A percentile compares a stretch with the other conserved stretches of the same genome.
These are phyloP conservation scores for Trichechus manatus DNA, from an alignment of 2,113 vertebrate species.

Conservation along the genomic window DNA sequence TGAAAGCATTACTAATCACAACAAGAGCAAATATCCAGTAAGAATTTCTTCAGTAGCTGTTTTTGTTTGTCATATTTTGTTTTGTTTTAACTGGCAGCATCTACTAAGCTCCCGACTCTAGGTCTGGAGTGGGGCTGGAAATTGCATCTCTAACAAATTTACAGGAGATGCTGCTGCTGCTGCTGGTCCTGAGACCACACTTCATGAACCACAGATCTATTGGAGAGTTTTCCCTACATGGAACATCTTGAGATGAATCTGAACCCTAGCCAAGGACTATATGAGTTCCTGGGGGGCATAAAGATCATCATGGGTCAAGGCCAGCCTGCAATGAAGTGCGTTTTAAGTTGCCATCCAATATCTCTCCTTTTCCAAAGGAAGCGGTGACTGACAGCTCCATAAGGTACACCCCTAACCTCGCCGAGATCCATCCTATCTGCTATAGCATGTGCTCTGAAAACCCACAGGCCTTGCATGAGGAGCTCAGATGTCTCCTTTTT, in stretches of 20 bases:
- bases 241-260: neutral
- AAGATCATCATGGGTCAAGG: neutral
- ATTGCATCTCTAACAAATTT: neutral
- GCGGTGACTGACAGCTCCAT: constrained; percentile 39
- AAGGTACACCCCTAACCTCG: neutral
- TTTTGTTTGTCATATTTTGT: neutral
- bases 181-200: too few species aligned
- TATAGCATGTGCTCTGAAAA: constrained; percentile 15
- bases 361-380: neutral
- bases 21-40: rapidly evolving
- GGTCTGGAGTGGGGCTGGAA: too few species aligned
- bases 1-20: rapidly evolving
- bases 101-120: neutral
- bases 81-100: neutral
- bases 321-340: neutral
- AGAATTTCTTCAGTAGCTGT: neutral
- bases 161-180: too few species aligned
- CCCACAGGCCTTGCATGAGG: constrained; percentile 44
- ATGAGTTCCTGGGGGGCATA: neutral
- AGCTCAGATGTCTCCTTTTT: neutral
- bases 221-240: rapidly evolving
- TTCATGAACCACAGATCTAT: neutral
- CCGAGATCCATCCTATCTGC: constrained; percentile 51
- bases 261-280: neutral
- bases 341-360: too few species aligned